Base-by-base conservation (phyloP, 30 jellyfish, hydroid and myxozoan genomes). In the Pseudorhiza aurosa region DNA sequence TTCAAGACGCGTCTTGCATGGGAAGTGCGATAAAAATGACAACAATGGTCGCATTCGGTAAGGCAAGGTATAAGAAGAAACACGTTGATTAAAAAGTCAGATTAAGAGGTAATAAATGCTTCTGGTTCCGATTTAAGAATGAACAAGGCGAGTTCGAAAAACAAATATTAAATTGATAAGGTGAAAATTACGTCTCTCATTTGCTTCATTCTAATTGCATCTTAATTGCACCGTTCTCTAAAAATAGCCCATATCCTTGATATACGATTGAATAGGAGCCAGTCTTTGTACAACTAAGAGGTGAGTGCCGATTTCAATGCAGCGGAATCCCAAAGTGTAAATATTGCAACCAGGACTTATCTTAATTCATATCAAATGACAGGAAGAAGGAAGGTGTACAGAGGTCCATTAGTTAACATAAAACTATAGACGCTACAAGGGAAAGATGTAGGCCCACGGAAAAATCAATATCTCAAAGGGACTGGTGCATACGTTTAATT, bases 161-260 rank as follows among this genome's bases (percentile, higher is more conserved):
- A n/a, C n/a, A n/a, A n/a, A n/a, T n/a, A 47, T 47, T 47, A 3
- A 47, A 2, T 47, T 4, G 25, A 47, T 47, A 47, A 47, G 8
- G 12, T 47, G 26, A 22, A 47, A 47, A 47, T 47, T 26, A 47
- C 3, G 7, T 39, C 7, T 39, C 50, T 12, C 50, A 39, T 39
- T 47, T 6, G 6, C 25, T 47, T 6, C 12, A 6, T 47, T 47
- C 62, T 47, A 47, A 47, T 47, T 65, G 65, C 45, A 30, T 68
- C 21, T 68, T 68, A 40, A 68, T 68, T 46, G 82, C 82, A 43
- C 5, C 39, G 44, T 49, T 47, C 45, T 14, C 82, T 49, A 68
- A 40, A 68, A 40, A 68, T 68, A 68, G 68, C 44, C 40, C 37
- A 24, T 40, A 4, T 6, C 44, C 24, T 27, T 21, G 46, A 17